Percentiles rank a stretch among this genome's conserved stretches.
phyloP scores from a whole-genome alignment of 2,888 invertebrate species.

The Palloptera scutellata region DNA sequence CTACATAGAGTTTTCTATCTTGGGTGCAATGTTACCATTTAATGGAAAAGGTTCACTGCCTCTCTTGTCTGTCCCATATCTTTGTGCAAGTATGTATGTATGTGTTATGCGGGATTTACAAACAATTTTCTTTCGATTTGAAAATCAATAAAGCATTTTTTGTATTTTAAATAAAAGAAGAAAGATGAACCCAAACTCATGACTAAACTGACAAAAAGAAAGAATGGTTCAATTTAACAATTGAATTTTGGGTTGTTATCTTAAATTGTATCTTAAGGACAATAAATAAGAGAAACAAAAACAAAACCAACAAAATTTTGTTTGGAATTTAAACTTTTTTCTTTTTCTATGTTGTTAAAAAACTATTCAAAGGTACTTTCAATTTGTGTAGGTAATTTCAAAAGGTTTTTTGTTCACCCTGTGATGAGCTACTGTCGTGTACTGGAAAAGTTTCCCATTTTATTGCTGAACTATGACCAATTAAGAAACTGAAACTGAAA shows the following conservation, averaged over 20 bases:
- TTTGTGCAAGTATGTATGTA: conserved; percentile 14
- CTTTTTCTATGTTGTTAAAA: conserved; percentile 10
- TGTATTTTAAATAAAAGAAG: neutral
- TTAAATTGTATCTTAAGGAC: conserved; percentile 30
- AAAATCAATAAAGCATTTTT: conserved; percentile 35
- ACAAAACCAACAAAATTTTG: neutral
- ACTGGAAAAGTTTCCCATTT: neutral
- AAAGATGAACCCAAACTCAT: neutral
- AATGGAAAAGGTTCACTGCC: too few species aligned
- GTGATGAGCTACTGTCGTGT: neutral
- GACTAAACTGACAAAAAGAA: neutral
- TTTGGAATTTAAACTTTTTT: conserved; percentile 18
- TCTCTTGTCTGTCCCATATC: neutral
- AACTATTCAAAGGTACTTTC: neutral
- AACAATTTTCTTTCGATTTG: conserved; percentile 36
- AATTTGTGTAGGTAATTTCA: conserved; percentile 6
- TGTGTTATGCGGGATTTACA: conserved; percentile 32
- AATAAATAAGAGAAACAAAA: conserved; percentile 27
- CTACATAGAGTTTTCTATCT: conserved; percentile 29
- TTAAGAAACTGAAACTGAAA: neutral
- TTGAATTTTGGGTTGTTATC: conserved; percentile 28
- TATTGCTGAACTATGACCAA: neutral
- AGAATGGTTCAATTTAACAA: conserved; percentile 1
- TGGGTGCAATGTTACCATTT: neutral
- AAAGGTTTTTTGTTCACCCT: conserved; percentile 1